Conservation (phyloP, 2,797 vertebrate species). For the Notolabrus celidotus region DNA sequence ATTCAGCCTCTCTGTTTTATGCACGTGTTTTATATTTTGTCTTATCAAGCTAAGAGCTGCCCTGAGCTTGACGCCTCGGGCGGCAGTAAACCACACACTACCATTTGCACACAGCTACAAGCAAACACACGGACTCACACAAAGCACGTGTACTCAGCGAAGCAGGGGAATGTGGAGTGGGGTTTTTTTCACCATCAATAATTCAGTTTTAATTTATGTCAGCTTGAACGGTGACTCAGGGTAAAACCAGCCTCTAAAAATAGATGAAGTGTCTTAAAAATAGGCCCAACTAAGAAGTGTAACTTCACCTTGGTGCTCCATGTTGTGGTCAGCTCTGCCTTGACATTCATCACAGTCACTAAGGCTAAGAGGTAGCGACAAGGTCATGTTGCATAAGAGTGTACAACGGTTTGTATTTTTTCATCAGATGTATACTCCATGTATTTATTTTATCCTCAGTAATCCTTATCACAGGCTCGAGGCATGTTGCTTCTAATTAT, state of each 20-base stretch:
- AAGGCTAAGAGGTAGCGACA: conserved; percentile 11
- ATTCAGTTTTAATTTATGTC: conserved; percentile 57
- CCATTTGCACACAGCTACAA: conserved; percentile 5
- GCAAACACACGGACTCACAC: conserved; percentile 8
- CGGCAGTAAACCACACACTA: conserved; percentile 26
- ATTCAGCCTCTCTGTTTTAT: conserved; percentile 10
- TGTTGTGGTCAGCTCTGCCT: conserved; percentile 31
- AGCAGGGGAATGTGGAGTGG: conserved; percentile 19
- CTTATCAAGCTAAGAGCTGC: conserved; percentile 49
- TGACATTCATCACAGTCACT: conserved; percentile 24
- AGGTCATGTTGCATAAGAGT: conserved; percentile 31
- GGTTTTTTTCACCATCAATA: conserved; percentile 57
- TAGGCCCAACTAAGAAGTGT: conserved; percentile 30
- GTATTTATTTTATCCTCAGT: not conserved
- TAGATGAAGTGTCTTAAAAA: conserved; percentile 46
- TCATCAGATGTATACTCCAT: not conserved
- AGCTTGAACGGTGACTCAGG: conserved; percentile 51
- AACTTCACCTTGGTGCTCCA: conserved; percentile 26
- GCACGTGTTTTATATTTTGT: conserved; percentile 17
- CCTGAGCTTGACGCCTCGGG: conserved; percentile 17
- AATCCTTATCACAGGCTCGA: not conserved
- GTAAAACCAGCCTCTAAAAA: conserved; percentile 52
- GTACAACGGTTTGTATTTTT: not conserved
- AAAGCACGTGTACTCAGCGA: conserved; percentile 37
- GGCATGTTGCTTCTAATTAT: conserved; percentile 13